These are phyloP conservation scores for Drosophila hawaiiensis DNA, from an alignment of 2,888 invertebrate species.

Conservation along the genomic window DNA sequence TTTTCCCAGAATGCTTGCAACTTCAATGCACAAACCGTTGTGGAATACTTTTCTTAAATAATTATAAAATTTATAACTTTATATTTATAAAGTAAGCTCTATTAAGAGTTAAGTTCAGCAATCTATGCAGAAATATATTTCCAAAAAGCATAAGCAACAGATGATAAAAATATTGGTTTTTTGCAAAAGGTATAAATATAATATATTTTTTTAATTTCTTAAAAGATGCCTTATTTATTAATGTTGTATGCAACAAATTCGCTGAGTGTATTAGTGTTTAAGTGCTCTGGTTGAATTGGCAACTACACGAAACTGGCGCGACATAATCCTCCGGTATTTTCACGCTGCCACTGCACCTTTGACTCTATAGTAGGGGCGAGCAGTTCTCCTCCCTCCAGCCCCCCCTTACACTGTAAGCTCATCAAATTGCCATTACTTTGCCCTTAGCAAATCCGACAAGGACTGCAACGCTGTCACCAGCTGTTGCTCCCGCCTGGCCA, in stretches of 20 bases:
- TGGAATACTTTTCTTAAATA: too few relatives aligned
- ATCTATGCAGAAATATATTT: background rate
- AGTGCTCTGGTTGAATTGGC: conserved; percentile 41
- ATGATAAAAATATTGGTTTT: background rate
- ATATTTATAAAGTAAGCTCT: too few relatives aligned
- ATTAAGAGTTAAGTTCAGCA: background rate
- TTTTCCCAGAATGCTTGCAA: background rate
- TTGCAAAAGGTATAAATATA: background rate
- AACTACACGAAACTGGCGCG: conserved; percentile 53
- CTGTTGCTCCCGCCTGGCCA: conserved; percentile 51
- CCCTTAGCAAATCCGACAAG: conserved; percentile 64
- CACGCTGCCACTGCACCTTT: conserved; percentile 75
- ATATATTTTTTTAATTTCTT: background rate
- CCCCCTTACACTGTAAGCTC: conserved; percentile 14
- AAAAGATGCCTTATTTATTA: background rate
- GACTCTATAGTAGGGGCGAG: conserved; percentile 31
- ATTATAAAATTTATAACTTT: background rate
- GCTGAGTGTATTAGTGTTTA: conserved; percentile 39
- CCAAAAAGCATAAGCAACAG: background rate
- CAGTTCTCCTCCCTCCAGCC: background rate
- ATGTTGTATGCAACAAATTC: background rate
- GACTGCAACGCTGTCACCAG: conserved; percentile 59
- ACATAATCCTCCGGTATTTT: conserved; percentile 71
- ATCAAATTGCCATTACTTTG: conserved; percentile 67
- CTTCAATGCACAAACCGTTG: background rate